Conservation (phyloP, 2,888 invertebrate genomes). For the Tanypteryx hageni region DNA sequence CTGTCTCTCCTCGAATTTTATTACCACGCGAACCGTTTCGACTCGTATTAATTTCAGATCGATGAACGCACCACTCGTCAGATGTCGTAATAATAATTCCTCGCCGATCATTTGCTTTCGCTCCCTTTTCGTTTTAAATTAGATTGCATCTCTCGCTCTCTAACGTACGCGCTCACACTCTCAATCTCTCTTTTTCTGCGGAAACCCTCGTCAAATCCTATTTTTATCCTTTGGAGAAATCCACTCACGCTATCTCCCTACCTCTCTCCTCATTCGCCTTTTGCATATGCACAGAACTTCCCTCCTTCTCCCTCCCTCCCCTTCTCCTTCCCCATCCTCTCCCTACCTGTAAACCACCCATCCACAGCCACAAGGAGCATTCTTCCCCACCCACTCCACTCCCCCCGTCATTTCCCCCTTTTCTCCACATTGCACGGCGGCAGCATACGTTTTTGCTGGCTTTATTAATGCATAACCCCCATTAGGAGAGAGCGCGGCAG, state of each 20-base stretch:
- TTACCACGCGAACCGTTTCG: not conserved
- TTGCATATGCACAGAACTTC: not conserved
- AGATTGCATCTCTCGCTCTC: constrained; percentile 26
- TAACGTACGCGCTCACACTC: too few species aligned
- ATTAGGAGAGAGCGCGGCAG: constrained; percentile 28
- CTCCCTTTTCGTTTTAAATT: constrained; percentile 38
- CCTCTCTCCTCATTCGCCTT: not conserved
- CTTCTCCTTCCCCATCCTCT: not conserved
- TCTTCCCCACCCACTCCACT: not conserved
- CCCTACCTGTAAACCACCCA: constrained; percentile 8
- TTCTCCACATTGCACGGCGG: not conserved
- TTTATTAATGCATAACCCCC: constrained; percentile 51
- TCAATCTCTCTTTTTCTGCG: not conserved
- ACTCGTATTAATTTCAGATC: not conserved
- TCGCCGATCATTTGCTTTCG: not conserved
- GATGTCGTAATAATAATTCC: constrained; percentile 35
- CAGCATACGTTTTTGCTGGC: constrained; percentile 23
- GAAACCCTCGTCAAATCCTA: constrained; percentile 15
- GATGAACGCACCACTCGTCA: not conserved
- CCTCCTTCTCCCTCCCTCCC: not conserved
- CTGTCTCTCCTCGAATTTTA: not conserved
- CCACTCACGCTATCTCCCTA: not conserved
- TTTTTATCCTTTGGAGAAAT: constrained; percentile 35
- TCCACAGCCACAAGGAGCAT: constrained; percentile 15
- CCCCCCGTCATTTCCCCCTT: too few species aligned